A percentile compares a stretch with the other conserved stretches of the same genome.
phyloP scores from a whole-genome alignment of 1,140 invertebrate species.

The Drosophila nannoptera region DNA sequence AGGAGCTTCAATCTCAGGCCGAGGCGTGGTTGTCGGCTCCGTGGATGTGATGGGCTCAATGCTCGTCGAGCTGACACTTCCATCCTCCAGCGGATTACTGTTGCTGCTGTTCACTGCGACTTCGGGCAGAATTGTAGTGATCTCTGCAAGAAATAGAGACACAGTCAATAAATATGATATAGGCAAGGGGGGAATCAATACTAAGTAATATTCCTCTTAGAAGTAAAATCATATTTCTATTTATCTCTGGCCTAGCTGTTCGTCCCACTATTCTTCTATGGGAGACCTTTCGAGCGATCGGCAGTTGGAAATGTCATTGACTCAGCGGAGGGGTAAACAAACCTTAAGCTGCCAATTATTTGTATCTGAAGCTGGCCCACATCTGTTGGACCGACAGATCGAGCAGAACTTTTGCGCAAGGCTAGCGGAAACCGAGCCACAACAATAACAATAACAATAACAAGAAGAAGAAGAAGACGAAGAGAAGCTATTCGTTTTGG shows the following conservation, averaged over 20 bases:
- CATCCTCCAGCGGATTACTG: slow-evolving; percentile 16
- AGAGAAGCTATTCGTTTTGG: slow-evolving; percentile 53
- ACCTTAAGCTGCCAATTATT: slow-evolving; percentile 36
- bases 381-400: slow-evolving; percentile 59
- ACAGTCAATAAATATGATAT: background rate
- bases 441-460: too few species aligned
- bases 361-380: slow-evolving; percentile 52
- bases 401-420: slow-evolving; percentile 45
- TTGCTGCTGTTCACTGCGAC: background rate
- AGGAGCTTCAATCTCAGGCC: slow-evolving; percentile 25
- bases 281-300: too few species aligned
- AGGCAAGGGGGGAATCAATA: too few species aligned
- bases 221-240: too few species aligned
- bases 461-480: slow-evolving; percentile 4
- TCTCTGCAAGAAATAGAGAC: slow-evolving; percentile 29
- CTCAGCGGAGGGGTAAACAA: slow-evolving; percentile 54
- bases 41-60: slow-evolving; percentile 76
- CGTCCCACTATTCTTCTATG: too few species aligned
- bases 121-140: slow-evolving; percentile 19
- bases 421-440: slow-evolving; percentile 56
- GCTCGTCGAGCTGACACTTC: slow-evolving; percentile 62
- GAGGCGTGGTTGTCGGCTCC: slow-evolving; percentile 73
- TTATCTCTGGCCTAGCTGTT: too few species aligned
- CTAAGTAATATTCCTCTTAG: too few species aligned
- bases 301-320: slow-evolving; percentile 23